A percentile compares a stretch with the other conserved stretches of the same genome.
phyloP scores from a whole-genome alignment of 2,888 invertebrate genomes.

The Hirtodrosophila trivittata region DNA sequence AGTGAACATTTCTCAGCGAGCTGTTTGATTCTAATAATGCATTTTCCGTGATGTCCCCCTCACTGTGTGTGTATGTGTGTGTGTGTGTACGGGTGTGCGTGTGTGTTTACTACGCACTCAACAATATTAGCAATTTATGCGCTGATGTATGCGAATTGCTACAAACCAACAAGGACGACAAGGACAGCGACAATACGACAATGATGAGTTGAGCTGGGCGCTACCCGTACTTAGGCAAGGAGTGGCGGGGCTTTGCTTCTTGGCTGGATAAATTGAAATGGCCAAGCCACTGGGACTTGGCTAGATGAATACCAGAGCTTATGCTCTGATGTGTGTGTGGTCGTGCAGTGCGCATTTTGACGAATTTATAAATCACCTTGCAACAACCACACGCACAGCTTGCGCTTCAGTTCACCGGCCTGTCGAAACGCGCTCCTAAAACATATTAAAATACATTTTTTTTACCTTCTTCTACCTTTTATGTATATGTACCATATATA shows the following conservation, averaged over 20 bases:
- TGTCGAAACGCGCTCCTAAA: slow-evolving; percentile 45
- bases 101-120: slow-evolving; percentile 53
- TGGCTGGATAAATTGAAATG: slow-evolving; percentile 4
- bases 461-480: slow-evolving; percentile 30
- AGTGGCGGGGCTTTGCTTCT: background rate
- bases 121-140: slow-evolving; percentile 75
- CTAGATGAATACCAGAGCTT: slow-evolving; percentile 6
- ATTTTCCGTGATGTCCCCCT: background rate
- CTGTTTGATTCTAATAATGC: background rate
- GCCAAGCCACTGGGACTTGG: slow-evolving; percentile 18
- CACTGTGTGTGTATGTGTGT: background rate
- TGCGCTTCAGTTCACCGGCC: slow-evolving; percentile 34
- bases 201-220: slow-evolving; percentile 7
- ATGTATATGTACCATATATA: slow-evolving; percentile 15
- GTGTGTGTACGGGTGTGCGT: slow-evolving; percentile 10
- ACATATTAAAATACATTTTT: slow-evolving; percentile 58
- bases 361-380: slow-evolving; percentile 68
- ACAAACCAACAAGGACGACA: slow-evolving; percentile 15
- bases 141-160: slow-evolving; percentile 57
- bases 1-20: no score
- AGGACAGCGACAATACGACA: slow-evolving; percentile 23
- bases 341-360: slow-evolving; percentile 53
- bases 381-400: slow-evolving; percentile 28
- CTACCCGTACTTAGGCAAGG: slow-evolving; percentile 2
- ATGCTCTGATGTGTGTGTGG: slow-evolving; percentile 10